These are phyloP conservation scores for Neuroscelio doddi DNA, from an alignment of 2,888 invertebrate species.

Conservation along the genomic window DNA sequence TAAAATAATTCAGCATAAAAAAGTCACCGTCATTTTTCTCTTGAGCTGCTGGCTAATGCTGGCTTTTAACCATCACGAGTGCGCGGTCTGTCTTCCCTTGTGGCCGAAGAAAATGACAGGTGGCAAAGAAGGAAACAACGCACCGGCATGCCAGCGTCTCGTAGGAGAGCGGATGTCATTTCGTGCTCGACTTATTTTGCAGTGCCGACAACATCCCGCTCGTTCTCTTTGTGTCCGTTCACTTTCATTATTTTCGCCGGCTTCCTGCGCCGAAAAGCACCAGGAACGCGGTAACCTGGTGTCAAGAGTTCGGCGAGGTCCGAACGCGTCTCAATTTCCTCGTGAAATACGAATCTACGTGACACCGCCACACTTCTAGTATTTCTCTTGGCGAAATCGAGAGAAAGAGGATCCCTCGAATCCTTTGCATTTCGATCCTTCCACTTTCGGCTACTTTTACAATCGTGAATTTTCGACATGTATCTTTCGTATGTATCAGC, in stretches of 20 bases:
- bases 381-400: no score
- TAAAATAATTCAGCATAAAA: no score
- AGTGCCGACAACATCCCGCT: conserved; percentile 57
- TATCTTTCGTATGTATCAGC: no score
- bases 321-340: conserved; percentile 32
- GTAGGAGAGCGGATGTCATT: conserved; percentile 67
- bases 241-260: conserved; percentile 59
- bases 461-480: no score
- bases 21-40: no score
- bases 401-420: no score
- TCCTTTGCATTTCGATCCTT: no score
- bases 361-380: conserved; percentile 17
- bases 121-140: conserved; percentile 47
- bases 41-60: conserved; percentile 1
- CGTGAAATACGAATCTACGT: conserved; percentile 32
- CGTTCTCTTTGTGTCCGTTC: conserved; percentile 61
- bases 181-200: conserved; percentile 71
- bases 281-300: conserved; percentile 11
- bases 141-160: conserved; percentile 22
- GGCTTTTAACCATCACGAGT: conserved; percentile 11
- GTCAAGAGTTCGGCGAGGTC: conserved; percentile 13
- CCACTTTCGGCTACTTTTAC: no score
- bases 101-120: conserved; percentile 33
- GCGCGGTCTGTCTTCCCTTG: conserved; percentile 15
- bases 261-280: conserved; percentile 58